Evolutionary conservation across 2,797 vertebrate genomes (phyloP), one percentile per base, ranked within the genome.

Genomic region (Syngnathus acus): DNA sequence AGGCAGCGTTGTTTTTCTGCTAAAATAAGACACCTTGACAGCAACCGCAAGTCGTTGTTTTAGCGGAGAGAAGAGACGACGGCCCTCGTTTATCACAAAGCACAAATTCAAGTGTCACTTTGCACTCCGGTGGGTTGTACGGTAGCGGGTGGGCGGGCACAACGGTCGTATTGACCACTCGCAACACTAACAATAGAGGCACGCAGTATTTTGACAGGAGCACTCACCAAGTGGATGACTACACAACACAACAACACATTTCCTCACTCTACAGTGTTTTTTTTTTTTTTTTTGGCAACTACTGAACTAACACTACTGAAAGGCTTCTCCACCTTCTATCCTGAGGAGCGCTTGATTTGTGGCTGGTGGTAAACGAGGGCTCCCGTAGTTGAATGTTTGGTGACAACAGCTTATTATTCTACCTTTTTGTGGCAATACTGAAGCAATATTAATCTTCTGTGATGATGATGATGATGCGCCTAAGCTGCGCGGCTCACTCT

Each of bases 371-470:
- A 82, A 87, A 87, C 82, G 84, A 85, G 86, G 88, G 85, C 81
- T 79, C 62, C 65, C 62, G 64, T 80, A 68, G 72, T 78, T 32
- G 70, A 73, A 72, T 62, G 57, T 65, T 71, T 72, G 67, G 78
- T 84, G 87, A 81, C 84, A 75, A 76, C 78, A 77, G 10, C 72
- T 85, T 85, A 71, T 83, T 79, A 75, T 81, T 79, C 79, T 81
- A 71, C 60, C 14, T 88, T 87, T 85, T 82, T 82, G 84, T 87
- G 89, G 86, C 88, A 90, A 90, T 91, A 92, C 84, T 84, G 82
- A 92, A 92, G 91, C 91, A 92, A 92, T 92, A 92, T 87, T 84
- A 87, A 85, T 86, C 81, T 80, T 85, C 78, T 65, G 81, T 75
- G 47, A n/a, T 48, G 13, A 79, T 74, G 66, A 70, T 62, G 72